Conservation (phyloP, 2,888 invertebrate genomes). For the Heteromurus nitidus region DNA sequence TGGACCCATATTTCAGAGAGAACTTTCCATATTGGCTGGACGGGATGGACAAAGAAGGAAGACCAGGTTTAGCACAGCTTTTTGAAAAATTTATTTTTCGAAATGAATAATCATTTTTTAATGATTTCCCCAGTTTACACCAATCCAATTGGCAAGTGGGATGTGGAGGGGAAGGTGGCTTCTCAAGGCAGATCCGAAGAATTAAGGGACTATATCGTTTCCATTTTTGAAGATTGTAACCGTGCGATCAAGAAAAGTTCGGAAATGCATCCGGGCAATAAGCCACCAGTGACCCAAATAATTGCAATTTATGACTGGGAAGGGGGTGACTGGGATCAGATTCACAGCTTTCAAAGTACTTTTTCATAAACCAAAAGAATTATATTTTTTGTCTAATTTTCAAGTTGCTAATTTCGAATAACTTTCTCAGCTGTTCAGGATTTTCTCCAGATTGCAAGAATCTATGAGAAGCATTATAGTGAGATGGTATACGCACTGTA, state of each 20-base stretch:
- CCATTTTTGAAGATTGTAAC: conserved; percentile 24
- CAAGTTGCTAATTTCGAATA: too few species aligned
- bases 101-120: too few species aligned
- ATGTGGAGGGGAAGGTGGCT: conserved; percentile 48
- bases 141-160: conserved; percentile 44
- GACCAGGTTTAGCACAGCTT: too few species aligned
- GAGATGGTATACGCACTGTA: conserved; percentile 43
- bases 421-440: conserved; percentile 53
- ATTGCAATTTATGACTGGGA: conserved; percentile 56
- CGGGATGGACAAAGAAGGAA: too few species aligned
- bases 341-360: conserved; percentile 53
- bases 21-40: too few species aligned
- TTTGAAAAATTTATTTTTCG: too few species aligned
- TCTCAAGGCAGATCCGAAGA: conserved; percentile 30
- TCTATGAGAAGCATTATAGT: conserved; percentile 61
- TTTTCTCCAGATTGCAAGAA: conserved; percentile 47
- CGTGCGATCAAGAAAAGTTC: conserved; percentile 8
- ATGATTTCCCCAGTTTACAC: too few species aligned
- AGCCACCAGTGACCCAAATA: conserved; percentile 38
- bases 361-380: too few species aligned
- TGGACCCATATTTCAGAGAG: too few species aligned
- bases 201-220: conserved; percentile 41
- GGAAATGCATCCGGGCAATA: neutral
- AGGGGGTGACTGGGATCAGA: conserved; percentile 49
- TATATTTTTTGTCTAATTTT: too few species aligned